phyloP scores from a whole-genome alignment of 2,888 invertebrate species.

The Thyatira batis region DNA sequence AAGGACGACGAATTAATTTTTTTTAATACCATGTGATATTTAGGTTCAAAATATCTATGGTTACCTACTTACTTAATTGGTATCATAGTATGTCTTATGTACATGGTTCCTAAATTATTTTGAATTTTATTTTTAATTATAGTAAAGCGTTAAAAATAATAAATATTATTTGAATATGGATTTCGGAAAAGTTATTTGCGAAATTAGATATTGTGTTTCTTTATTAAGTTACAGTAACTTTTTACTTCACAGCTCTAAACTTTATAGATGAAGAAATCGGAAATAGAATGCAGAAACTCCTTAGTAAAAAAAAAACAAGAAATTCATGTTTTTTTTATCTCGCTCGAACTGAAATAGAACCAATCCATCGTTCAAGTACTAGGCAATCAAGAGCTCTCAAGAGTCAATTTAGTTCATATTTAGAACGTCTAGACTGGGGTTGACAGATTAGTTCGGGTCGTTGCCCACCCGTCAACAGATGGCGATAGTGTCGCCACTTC shows the following conservation, averaged over 20 bases:
- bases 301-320: too few species aligned
- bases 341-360: neutral
- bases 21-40: neutral
- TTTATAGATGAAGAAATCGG: too few species aligned
- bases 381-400: neutral
- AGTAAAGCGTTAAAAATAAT: too few species aligned
- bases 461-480: conserved; percentile 50
- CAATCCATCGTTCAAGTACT: neutral
- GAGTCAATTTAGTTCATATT: neutral
- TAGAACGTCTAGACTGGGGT: conserved; percentile 26
- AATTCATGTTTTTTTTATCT: neutral
- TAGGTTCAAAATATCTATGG: neutral
- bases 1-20: neutral
- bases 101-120: too few species aligned
- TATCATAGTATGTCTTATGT: too few species aligned
- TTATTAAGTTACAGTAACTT: too few species aligned
- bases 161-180: too few species aligned
- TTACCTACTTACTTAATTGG: neutral
- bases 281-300: too few species aligned
- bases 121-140: too few species aligned
- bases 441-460: conserved; percentile 31
- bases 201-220: too few species aligned
- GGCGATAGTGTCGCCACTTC: conserved; percentile 48
- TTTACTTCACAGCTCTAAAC: too few species aligned
- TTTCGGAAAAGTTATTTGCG: too few species aligned